These are phyloP conservation scores for Reticulitermes speratus DNA, from an alignment of 1,140 invertebrate species.

Conservation along the genomic window DNA sequence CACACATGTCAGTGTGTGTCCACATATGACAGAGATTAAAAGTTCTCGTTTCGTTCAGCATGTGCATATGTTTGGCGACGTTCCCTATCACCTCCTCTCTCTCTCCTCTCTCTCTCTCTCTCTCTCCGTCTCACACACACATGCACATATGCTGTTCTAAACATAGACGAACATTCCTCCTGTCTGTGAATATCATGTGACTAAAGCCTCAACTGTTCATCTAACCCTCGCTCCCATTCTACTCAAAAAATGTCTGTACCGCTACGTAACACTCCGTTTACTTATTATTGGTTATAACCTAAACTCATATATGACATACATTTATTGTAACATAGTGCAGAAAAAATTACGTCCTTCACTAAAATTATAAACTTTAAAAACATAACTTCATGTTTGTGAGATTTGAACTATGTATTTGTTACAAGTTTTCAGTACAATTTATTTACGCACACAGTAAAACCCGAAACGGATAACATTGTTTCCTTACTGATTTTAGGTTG, in stretches of 20 bases:
- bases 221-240: background rate
- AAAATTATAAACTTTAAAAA: too few species aligned
- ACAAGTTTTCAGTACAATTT: too few species aligned
- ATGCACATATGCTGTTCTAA: background rate
- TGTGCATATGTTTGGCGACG: background rate
- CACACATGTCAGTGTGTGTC: conserved; percentile 17
- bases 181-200: conserved; percentile 8
- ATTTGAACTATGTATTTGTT: too few species aligned
- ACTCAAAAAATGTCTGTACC: background rate
- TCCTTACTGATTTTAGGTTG: too few species aligned
- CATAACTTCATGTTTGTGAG: too few species aligned
- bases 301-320: background rate
- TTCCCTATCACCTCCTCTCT: background rate
- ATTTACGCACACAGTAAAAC: too few species aligned
- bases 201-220: background rate
- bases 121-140: too few species aligned
- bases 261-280: background rate
- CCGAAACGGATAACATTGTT: too few species aligned
- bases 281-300: background rate
- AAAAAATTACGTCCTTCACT: too few species aligned
- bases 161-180: background rate
- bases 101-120: background rate
- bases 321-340: background rate
- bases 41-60: background rate
- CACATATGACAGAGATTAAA: conserved; percentile 18